Evolutionary conservation across 2,888 invertebrate genomes (phyloP), one percentile per base, ranked within the genome.

Genomic region (Auanema sp.): DNA sequence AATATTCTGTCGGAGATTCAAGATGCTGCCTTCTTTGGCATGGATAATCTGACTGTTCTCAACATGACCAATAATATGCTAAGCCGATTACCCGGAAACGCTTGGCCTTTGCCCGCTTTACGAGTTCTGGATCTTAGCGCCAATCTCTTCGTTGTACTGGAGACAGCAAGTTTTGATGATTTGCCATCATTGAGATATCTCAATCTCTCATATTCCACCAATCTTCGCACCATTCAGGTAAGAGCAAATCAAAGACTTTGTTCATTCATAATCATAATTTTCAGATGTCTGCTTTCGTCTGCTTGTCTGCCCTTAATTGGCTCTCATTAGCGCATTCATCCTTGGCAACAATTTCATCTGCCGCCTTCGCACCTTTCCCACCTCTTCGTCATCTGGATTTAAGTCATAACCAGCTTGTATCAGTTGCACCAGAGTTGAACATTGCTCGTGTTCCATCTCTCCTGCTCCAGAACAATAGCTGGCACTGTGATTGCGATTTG

Each of bases 81-180:
- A 14, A 42, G 41, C 23, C n/a, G 69, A 11, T 56, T 74, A 2
- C 69, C 71, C 40, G 74, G 71, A 40, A 74, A 74, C 57, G 68
- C 68, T 11, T 74, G 74, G 74, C 65, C 69, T n/a, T 57, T 71
- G 5, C 69, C 74, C 2, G 50, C 58, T 14, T 59, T 74, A 1
- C 58, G 58, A 21, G 44, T 63, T 18, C 64, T 74, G 16, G 74
- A 74, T 53, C 42, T 74, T 0, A 68, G 68, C 8, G 66, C 63
- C 18, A 74, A 74, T 41, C 54, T 74, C 18, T 68, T 74, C 23
- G 71, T 74, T 21, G 69, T 71, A 0, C 52, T 74, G 25, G 74
- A 74, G 49, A 74, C 74, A 14, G 74, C 74, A n/a, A 69, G 71
- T 14, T 74, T 74, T 40, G 74, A 74, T 52, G 64, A 66, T 14